These are phyloP conservation scores for Apostichopus japonicus DNA, from an alignment of 35 echinoderm and acorn worm species.

Conservation along the genomic window DNA sequence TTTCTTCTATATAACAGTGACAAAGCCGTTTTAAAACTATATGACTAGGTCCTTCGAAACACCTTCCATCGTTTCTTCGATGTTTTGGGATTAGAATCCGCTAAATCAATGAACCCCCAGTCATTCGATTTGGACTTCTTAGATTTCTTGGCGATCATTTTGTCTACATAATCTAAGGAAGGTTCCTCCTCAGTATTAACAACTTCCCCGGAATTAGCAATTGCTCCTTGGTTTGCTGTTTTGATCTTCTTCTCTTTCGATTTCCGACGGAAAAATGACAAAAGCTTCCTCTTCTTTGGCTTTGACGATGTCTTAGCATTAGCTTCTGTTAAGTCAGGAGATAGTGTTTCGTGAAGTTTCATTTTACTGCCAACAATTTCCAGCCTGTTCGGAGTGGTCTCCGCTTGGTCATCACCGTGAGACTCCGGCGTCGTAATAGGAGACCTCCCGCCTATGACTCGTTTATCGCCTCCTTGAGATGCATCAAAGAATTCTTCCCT, in stretches of 20 bases:
- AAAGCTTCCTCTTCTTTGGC: slow-evolving; percentile 24
- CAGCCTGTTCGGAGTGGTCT: background rate
- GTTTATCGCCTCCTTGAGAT: background rate
- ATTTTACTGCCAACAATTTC: slow-evolving; percentile 40
- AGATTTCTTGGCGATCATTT: slow-evolving; percentile 23
- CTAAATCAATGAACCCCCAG: slow-evolving; percentile 40
- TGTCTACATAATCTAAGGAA: background rate
- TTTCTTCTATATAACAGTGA: no score
- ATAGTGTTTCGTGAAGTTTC: background rate
- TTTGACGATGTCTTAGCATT: background rate
- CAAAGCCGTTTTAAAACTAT: no score
- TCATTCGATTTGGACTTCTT: slow-evolving; percentile 20
- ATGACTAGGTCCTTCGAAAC: background rate
- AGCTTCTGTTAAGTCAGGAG: background rate
- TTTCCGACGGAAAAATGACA: slow-evolving; percentile 19
- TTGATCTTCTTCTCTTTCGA: background rate
- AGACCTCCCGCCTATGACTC: slow-evolving; percentile 1
- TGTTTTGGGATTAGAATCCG: background rate
- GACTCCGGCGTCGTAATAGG: background rate
- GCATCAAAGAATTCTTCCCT: background rate
- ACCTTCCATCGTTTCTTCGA: slow-evolving; percentile 14
- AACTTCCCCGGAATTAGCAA: background rate
- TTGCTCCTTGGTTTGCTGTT: background rate
- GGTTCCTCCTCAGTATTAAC: background rate
- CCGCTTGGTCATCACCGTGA: background rate